Base-by-base conservation (phyloP, 2,113 vertebrate genomes). In the Silurus glanis region DNA sequence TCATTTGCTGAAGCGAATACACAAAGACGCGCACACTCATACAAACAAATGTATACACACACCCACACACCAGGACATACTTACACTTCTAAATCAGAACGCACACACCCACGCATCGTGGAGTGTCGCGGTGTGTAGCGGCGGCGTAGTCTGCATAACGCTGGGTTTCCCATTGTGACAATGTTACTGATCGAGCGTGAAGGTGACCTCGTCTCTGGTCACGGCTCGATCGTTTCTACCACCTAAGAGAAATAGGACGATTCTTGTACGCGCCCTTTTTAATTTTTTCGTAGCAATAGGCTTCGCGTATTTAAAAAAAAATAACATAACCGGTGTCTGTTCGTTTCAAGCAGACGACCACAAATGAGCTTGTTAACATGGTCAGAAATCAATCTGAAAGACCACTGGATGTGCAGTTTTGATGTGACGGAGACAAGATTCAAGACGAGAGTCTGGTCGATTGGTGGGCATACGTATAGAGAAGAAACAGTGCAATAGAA, bases 271-370 rank as follows among this genome's bases (percentile, higher is more conserved):
- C 92, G 37, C 93, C 90, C 90, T 91, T 92, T 93, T 55, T 14
- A 5, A 92, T 37, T 93, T 94, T 94, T 45, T 5, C 93, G 93
- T 93, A 94, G 94, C 93, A 95, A 94, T 94, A 94, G 91, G 90
- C 90, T 93, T 91, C 91, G n/a, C 49, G 49, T 37, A 37, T 37
- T 37, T 37, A 37, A 37, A 37, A 37, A 37, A 37, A 37, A 37
- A 81, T 83, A 10, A 58, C 67, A 81, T 76, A 23, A 6, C n/a
- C 6, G 87, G 92, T 89, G 91, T 89, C 89, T 69, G 85, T 67
- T 75, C 49, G 25, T n/a, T 13, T 76, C 82, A 61, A 84, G 58
- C 69, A 67, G 25, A 25, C 72, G 17, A 49, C n/a, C 75, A 72
- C 37, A 56, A 83, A 64, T 56, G n/a, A 83, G 53, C 75, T 72